Evolutionary conservation across 2,113 vertebrate genomes (phyloP).

Genomic region (Carassius gibelio): DNA sequence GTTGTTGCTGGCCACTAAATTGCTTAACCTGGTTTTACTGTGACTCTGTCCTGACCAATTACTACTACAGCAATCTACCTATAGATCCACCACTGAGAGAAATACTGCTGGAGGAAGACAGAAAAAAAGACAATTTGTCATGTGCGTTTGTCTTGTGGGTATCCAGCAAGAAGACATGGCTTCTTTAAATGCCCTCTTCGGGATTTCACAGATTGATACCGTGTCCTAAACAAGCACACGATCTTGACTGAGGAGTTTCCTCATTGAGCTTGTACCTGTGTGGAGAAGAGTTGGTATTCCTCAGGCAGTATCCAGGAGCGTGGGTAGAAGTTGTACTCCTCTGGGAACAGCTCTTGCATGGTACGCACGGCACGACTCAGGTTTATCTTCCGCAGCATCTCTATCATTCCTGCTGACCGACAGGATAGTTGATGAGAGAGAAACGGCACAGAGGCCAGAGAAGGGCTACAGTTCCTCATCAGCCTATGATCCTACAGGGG

Average conservation of each 20-base stretch:
- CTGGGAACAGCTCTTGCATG: constrained; percentile 92
- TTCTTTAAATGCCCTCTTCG: background rate
- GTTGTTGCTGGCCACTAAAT: constrained; percentile 20
- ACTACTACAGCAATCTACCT: background rate
- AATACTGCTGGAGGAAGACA: too few relatives aligned
- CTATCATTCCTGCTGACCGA: constrained; percentile 85
- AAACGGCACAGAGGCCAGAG: background rate
- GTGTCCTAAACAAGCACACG: background rate
- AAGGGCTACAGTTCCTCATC: background rate
- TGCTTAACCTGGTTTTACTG: constrained; percentile 42
- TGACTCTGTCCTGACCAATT: constrained; percentile 28
- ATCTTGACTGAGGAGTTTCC: background rate
- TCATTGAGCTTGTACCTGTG: constrained; percentile 77
- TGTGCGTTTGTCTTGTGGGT: too few relatives aligned
- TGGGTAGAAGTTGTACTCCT: constrained; percentile 96
- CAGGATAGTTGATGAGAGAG: constrained; percentile 1
- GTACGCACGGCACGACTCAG: constrained; percentile 90
- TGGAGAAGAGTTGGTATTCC: constrained; percentile 85
- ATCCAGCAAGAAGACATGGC: background rate
- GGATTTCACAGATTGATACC: background rate
- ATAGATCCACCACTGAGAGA: background rate
- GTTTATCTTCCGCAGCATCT: constrained; percentile 92
- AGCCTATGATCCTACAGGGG: background rate
- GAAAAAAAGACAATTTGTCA: background rate
- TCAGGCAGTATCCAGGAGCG: constrained; percentile 97